These are phyloP conservation scores for Ploceus nigricollis DNA, from an alignment of 2,113 vertebrate genomes.

Conservation along the genomic window DNA sequence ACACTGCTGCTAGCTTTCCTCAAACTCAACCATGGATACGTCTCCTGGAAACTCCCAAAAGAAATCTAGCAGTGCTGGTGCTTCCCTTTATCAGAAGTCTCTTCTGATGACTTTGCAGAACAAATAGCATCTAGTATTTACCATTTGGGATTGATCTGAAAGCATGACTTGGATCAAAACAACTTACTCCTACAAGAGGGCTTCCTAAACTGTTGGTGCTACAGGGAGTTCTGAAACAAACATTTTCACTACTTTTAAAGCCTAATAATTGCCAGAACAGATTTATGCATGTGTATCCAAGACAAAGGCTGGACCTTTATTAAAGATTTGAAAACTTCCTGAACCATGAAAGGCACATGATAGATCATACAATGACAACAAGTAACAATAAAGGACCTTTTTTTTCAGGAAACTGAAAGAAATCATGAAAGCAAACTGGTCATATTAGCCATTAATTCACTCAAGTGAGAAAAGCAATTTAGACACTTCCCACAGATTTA, in stretches of 20 bases:
- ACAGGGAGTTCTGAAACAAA: neutral
- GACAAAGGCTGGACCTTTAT: neutral
- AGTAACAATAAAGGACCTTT: neutral
- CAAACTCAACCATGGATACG: neutral
- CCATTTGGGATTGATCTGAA: neutral
- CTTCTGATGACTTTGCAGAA: neutral
- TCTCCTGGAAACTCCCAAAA: neutral
- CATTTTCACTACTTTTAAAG: neutral
- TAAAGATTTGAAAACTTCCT: neutral
- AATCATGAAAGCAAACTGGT: neutral
- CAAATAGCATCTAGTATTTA: neutral
- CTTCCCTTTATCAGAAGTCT: neutral
- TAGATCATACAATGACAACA: neutral
- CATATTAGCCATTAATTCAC: neutral
- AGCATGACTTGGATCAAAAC: neutral
- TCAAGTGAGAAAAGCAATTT: neutral
- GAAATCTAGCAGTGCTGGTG: neutral
- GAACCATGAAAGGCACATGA: neutral
- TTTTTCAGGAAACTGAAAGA: neutral
- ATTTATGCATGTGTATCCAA: neutral
- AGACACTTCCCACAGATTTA: conserved; percentile 22
- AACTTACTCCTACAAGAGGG: neutral
- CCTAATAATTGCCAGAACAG: neutral
- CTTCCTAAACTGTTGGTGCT: neutral
- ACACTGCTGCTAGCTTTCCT: neutral